Percentiles rank a stretch among this genome's conserved stretches.
Conservation (phyloP, 2,797 vertebrate genomes). For the Thunnus albacares region DNA sequence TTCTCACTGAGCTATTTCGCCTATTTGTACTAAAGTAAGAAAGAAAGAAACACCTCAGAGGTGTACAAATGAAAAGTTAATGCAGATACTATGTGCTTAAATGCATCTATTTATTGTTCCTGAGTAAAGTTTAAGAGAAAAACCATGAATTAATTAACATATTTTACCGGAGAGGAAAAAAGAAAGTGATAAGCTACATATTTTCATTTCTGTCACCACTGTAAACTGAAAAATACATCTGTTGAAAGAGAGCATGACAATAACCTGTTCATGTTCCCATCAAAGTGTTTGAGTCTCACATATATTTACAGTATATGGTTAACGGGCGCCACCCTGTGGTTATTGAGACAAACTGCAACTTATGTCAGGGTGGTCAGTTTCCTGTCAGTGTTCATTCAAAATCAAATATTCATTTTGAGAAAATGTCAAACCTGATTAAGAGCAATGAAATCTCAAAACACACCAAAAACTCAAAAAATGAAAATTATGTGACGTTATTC, state of each 20-base stretch:
- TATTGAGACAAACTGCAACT: not conserved
- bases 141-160: not conserved
- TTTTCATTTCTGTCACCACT: not conserved
- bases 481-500: not conserved
- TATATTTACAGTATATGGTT: not conserved
- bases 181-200: not conserved
- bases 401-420: not conserved
- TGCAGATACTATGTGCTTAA: not conserved
- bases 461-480: not conserved
- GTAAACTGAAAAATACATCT: not conserved
- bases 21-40: not conserved
- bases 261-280: not conserved
- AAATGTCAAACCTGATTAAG: not conserved
- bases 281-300: not conserved
- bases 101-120: not conserved
- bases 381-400: not conserved
- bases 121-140: not conserved
- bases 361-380: not conserved
- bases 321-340: constrained; percentile 60
- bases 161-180: not conserved
- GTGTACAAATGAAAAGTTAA: not conserved
- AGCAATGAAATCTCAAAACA: not conserved
- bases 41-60: too few species aligned
- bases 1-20: not conserved
- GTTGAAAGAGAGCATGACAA: not conserved